Conservation (phyloP, 2,888 invertebrate species). For the Cryptocheilus praepositus region DNA sequence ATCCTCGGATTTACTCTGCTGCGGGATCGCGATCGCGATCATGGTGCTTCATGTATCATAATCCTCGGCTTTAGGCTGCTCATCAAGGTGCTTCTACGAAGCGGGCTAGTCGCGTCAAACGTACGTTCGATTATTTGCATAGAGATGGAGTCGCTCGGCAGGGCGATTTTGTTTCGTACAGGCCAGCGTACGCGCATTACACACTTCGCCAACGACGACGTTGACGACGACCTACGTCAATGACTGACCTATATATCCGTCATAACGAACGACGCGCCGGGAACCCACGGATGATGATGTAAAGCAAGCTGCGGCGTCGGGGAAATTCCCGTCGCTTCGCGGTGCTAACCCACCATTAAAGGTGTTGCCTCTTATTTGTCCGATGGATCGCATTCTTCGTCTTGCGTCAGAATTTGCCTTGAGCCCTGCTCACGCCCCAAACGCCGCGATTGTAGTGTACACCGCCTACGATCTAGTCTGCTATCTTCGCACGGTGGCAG, state of each 20-base stretch:
- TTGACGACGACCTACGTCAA: not conserved
- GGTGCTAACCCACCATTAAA: not conserved
- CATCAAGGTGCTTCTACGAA: too few species aligned
- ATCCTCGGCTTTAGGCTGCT: too few species aligned
- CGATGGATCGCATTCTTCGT: not conserved
- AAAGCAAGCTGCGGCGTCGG: not conserved
- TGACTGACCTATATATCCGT: slow-evolving; percentile 5
- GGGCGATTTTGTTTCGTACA: not conserved
- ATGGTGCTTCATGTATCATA: too few species aligned
- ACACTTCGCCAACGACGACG: too few species aligned
- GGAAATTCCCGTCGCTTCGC: not conserved
- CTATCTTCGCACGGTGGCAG: too few species aligned
- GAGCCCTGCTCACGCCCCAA: not conserved
- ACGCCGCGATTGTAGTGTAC: too few species aligned
- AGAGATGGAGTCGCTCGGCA: slow-evolving; percentile 15
- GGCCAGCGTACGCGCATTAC: too few species aligned
- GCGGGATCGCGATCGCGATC: too few species aligned
- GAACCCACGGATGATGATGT: not conserved
- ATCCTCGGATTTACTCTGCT: too few species aligned
- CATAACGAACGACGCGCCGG: not conserved
- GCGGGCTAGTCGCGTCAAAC: not conserved
- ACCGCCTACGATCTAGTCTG: too few species aligned
- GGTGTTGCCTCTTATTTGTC: slow-evolving; percentile 1
- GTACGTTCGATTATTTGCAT: slow-evolving; percentile 29
- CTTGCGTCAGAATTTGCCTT: slow-evolving; percentile 5